A percentile compares a stretch with the other conserved stretches of the same genome.
These are phyloP conservation scores for Allolobophora icterica DNA, from an alignment of 2,888 invertebrate species.

Conservation along the genomic window DNA sequence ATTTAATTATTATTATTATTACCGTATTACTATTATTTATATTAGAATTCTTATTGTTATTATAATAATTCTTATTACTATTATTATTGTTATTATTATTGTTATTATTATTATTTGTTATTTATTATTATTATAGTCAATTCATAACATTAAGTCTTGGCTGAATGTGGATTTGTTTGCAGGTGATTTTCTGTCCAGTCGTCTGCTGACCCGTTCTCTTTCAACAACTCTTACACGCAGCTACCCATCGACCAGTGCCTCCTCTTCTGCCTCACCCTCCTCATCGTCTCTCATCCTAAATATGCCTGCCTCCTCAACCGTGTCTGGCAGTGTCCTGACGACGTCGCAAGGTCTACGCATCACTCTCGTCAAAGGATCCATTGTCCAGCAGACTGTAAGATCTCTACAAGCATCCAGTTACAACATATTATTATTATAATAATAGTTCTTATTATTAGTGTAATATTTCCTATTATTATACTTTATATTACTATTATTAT, in stretches of 20 bases:
- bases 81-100: too few relatives aligned
- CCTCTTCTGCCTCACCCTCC: not conserved
- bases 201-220: not conserved
- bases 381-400: conserved; percentile 34
- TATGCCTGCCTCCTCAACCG: not conserved
- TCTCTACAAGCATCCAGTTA: not conserved
- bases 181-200: not conserved
- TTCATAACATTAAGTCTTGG: not conserved
- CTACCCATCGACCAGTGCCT: not conserved
- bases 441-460: not conserved
- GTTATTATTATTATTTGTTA: too few relatives aligned
- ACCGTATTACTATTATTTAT: too few relatives aligned
- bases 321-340: not conserved
- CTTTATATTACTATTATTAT: not conserved
- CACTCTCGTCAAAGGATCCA: conserved; percentile 33
- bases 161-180: not conserved
- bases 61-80: too few relatives aligned
- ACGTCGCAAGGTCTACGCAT: conserved; percentile 28
- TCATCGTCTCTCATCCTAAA: not conserved
- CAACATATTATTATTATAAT: too few relatives aligned
- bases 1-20: not conserved
- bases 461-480: not conserved
- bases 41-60: too few relatives aligned
- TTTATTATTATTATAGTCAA: too few relatives aligned
- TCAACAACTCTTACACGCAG: not conserved